Evolutionary conservation across 2,888 invertebrate genomes (phyloP).

Genomic region (Sphecodes monilicornis): DNA sequence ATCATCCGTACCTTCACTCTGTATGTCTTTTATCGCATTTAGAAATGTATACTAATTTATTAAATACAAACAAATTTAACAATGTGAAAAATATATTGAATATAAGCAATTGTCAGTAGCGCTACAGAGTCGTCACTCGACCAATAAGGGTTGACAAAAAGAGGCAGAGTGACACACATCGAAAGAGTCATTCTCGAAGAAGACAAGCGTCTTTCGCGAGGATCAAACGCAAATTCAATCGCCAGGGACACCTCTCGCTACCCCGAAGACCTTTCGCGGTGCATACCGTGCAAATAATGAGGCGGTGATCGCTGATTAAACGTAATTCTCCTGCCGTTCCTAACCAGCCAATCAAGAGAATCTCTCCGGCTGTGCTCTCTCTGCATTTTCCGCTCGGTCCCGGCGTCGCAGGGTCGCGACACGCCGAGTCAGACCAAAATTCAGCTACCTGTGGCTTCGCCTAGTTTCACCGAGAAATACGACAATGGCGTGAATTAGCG

Average conservation of each 20-base stretch:
- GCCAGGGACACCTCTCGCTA: background rate
- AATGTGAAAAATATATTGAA: too few relatives aligned
- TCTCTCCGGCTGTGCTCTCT: slow-evolving; percentile 16
- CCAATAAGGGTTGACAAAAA: too few relatives aligned
- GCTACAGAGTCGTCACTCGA: too few relatives aligned
- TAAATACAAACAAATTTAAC: too few relatives aligned
- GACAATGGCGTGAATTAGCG: slow-evolving; percentile 81
- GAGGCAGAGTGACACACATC: background rate
- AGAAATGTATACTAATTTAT: too few relatives aligned
- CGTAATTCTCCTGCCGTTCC: slow-evolving; percentile 6
- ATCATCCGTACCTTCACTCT: too few relatives aligned
- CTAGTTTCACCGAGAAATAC: slow-evolving; percentile 74
- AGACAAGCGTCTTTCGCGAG: background rate
- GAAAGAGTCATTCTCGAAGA: background rate
- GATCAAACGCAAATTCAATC: slow-evolving; percentile 1
- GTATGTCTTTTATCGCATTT: too few relatives aligned
- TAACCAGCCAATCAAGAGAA: slow-evolving; percentile 46
- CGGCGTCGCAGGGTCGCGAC: slow-evolving; percentile 23
- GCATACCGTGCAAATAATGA: background rate
- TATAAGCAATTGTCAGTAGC: too few relatives aligned
- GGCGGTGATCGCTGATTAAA: slow-evolving; percentile 7
- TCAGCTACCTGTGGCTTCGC: slow-evolving; percentile 79
- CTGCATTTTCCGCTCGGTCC: slow-evolving; percentile 36
- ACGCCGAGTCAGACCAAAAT: slow-evolving; percentile 49
- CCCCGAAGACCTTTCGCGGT: background rate